Base-by-base conservation (phyloP, 2,113 vertebrate genomes). In the Eolophus roseicapilla region DNA sequence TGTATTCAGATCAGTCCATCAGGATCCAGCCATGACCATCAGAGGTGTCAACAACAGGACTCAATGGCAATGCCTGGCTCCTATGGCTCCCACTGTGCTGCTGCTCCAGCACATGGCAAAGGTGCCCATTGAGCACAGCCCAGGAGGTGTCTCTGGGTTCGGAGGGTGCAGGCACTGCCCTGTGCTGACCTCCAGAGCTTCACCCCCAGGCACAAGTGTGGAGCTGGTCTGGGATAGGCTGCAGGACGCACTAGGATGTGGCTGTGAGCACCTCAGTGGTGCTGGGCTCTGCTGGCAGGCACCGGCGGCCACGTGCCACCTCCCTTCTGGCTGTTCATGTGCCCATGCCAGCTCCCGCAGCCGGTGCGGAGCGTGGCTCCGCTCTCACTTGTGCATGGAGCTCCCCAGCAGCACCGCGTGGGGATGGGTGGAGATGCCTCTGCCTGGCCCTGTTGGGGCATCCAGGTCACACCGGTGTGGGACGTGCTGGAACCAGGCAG, bases 321-420 rank as follows among this genome's bases (percentile, higher is more conserved):
- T 90, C 50, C 90, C 82, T 77, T 46, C 92, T 87, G 90, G 46
- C 59, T 86, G 57, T 24, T 35, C 33, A 24, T 9, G 7, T 59
- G 57, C 28, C 37, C 3, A 4, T 82, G 81, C 68, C 82, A 75
- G 71, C 71, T 59, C 75, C 70, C 0, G 1, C 84, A 82, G 65
- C 52, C 6, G 1, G 37, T 0, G 5, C 29, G 31, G 62, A 52
- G 17, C 1, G 0, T 1, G 7, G 55, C 39, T 84, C 59, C 0
- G 0, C 73, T 69, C 49, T 49, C 49, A 47, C 4, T 0, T 53
- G 67, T 55, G 41, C 49, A 39, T 31, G 50, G 39, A 2, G 1
- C 19, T 62, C 41, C 41, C 17, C 10, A 39, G 79, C 74, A 69
- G 43, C 17, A 6, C 39, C 2, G 3, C 1, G 0, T 6, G 24